A percentile compares a stretch with the other conserved stretches of the same genome.
Conservation (phyloP, 92 coral and sea anemone species). For the Virgularia gustaviana region DNA sequence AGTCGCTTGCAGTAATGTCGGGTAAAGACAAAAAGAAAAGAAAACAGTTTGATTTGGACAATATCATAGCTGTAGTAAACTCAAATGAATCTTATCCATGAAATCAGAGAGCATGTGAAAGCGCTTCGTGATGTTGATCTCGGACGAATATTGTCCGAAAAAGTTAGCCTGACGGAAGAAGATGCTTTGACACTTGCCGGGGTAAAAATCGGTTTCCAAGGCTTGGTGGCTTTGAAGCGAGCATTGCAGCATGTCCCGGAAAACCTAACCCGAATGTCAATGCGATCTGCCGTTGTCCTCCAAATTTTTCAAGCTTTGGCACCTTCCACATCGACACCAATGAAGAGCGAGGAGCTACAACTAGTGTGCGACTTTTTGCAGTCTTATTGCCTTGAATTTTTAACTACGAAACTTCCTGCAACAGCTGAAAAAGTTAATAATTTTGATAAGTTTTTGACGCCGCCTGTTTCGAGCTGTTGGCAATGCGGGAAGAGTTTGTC, state of each 20-base stretch:
- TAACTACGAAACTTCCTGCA: conserved; percentile 15
- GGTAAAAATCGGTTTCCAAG: conserved; percentile 4
- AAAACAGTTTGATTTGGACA: conserved; percentile 2
- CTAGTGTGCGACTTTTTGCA: conserved; percentile 2
- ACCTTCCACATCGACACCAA: too few relatives aligned
- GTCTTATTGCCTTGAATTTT: conserved; percentile 4
- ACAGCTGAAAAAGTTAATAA: neutral
- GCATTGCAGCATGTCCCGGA: conserved; percentile 45
- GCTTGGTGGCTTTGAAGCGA: conserved; percentile 16
- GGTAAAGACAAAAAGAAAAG: too few relatives aligned
- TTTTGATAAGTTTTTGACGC: conserved; percentile 46
- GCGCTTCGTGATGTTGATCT: conserved; percentile 1
- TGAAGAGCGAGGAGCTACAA: neutral
- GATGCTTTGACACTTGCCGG: conserved; percentile 35
- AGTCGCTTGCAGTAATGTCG: too few relatives aligned
- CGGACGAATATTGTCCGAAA: neutral
- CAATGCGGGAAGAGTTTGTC: conserved; percentile 23
- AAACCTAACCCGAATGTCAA: conserved; percentile 6
- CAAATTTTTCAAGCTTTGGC: too few relatives aligned
- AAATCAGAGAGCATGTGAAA: neutral
- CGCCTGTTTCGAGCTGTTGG: conserved; percentile 34
- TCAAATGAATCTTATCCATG: neutral
- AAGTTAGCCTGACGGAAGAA: conserved; percentile 32
- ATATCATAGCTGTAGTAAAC: conserved; percentile 3
- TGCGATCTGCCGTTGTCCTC: conserved; percentile 1